phyloP scores from a whole-genome alignment of 2,888 invertebrate genomes.

The Elegia similella region DNA sequence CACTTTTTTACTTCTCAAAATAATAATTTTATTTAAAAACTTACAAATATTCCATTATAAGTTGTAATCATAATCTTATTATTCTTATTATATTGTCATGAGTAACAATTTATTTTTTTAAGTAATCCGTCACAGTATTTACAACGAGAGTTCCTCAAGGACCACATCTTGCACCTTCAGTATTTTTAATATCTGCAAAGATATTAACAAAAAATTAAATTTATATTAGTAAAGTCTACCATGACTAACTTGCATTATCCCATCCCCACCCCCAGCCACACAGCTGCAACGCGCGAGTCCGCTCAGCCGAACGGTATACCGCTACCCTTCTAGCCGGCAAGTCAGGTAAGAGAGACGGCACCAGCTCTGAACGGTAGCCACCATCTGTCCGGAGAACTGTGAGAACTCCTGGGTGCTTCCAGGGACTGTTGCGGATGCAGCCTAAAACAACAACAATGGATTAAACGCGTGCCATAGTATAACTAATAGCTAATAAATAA shows the following conservation, averaged over 20 bases:
- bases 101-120: neutral
- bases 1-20: too few species aligned
- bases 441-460: slow-evolving; percentile 44
- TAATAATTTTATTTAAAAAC: too few species aligned
- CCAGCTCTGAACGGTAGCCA: slow-evolving; percentile 82
- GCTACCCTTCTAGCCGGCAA: slow-evolving; percentile 77
- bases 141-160: neutral
- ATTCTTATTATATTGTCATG: too few species aligned
- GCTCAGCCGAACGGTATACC: slow-evolving; percentile 79
- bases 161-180: neutral
- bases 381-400: slow-evolving; percentile 67
- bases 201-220: too few species aligned
- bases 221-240: too few species aligned
- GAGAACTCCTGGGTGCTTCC: slow-evolving; percentile 84
- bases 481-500: too few species aligned
- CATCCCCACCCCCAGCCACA: slow-evolving; percentile 95
- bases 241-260: slow-evolving; percentile 67
- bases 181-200: neutral
- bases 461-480: too few species aligned
- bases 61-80: too few species aligned
- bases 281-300: slow-evolving; percentile 90
- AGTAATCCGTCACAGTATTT: neutral
- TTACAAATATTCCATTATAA: too few species aligned
- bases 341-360: slow-evolving; percentile 84
- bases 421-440: slow-evolving; percentile 78